phyloP scores from a whole-genome alignment of 2,888 invertebrate genomes.

The Neoascia interrupta region DNA sequence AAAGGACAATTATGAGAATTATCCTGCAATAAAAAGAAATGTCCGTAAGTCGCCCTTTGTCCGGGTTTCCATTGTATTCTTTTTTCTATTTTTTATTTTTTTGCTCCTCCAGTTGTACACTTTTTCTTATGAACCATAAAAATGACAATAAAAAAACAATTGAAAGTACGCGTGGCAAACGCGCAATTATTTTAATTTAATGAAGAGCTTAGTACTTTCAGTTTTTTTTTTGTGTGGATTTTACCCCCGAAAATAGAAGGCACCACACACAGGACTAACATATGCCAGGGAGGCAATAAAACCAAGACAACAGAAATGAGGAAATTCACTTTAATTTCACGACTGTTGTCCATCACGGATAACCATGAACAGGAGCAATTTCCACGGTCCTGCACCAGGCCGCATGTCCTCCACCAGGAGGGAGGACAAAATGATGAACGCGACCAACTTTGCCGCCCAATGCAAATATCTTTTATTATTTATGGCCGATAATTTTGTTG shows the following conservation, averaged over 20 bases:
- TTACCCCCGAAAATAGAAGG: too few relatives aligned
- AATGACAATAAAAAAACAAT: conserved; percentile 71
- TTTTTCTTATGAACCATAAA: conserved; percentile 71
- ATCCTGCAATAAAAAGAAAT: conserved; percentile 70
- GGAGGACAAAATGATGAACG: conserved; percentile 53
- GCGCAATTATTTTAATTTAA: conserved; percentile 72
- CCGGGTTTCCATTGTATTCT: not conserved
- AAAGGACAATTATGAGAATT: conserved; percentile 71
- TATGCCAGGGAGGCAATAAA: conserved; percentile 56
- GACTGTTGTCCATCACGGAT: conserved; percentile 1
- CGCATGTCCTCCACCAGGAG: conserved; percentile 1
- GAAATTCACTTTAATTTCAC: too few relatives aligned
- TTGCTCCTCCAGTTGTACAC: conserved; percentile 45
- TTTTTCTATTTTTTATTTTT: not conserved
- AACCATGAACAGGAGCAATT: conserved; percentile 52
- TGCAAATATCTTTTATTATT: conserved; percentile 73
- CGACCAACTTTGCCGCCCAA: conserved; percentile 69
- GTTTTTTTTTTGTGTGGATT: too few relatives aligned
- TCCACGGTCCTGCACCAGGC: conserved; percentile 4
- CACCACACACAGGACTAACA: conserved; percentile 48
- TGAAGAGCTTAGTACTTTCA: conserved; percentile 71
- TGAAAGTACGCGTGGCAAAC: conserved; percentile 70
- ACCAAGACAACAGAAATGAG: too few relatives aligned
- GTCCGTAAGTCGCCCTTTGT: conserved; percentile 67
- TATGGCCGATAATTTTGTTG: conserved; percentile 71